Percentiles rank a stretch among this genome's conserved stretches.
Conservation (phyloP, 37 sponge, comb jelly and placozoan species). For the Chondrilla cf. caribensis region DNA sequence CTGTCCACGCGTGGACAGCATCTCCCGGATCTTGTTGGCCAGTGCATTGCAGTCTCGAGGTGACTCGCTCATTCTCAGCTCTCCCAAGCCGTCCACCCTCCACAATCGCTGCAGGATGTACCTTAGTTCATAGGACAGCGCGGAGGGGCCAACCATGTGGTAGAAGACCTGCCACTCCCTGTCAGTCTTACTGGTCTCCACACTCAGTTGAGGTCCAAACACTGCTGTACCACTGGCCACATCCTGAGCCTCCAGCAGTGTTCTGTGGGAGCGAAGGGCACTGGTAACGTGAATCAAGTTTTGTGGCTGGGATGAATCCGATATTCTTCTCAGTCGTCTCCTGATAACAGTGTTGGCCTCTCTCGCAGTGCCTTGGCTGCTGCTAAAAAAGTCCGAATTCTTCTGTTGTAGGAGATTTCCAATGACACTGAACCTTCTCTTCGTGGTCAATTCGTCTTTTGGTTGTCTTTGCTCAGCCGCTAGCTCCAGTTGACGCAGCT, state of each 20-base stretch:
- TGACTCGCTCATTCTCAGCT: neutral
- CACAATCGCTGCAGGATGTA: conserved; percentile 40
- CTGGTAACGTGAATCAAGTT: neutral
- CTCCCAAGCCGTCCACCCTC: conserved; percentile 25
- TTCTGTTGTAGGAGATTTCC: neutral
- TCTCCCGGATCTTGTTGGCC: conserved; percentile 5
- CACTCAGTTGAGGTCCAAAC: neutral
- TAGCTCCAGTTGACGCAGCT: neutral
- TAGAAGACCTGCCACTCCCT: conserved; percentile 40
- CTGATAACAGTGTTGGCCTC: neutral
- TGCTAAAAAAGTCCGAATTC: too few species aligned
- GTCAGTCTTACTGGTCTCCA: neutral
- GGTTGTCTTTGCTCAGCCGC: neutral
- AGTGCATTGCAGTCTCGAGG: conserved; percentile 13
- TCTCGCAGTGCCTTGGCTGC: neutral
- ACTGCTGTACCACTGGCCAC: neutral
- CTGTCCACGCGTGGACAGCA: conserved; percentile 12
- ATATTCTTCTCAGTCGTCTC: neutral
- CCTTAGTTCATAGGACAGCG: conserved; percentile 28
- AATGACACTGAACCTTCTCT: neutral
- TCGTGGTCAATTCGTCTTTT: neutral
- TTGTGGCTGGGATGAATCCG: neutral
- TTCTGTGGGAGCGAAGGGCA: neutral
- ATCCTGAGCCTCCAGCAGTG: neutral
- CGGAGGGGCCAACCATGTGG: conserved; percentile 29